Evolutionary conservation across 2,888 invertebrate species (phyloP).

Genomic region (Sepiola atlantica): DNA sequence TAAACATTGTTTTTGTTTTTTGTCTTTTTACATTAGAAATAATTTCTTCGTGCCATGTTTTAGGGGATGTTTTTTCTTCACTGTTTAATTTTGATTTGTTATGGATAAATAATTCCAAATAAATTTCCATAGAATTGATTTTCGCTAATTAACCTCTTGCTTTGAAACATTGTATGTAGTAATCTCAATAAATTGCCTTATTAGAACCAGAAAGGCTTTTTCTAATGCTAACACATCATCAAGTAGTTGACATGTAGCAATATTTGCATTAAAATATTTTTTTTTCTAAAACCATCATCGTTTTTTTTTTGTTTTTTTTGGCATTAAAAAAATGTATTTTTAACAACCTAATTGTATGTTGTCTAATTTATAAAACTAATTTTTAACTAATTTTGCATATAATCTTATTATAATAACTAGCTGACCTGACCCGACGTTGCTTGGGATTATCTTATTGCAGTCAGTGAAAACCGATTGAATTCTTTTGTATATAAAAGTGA

Average conservation of each 20-base stretch:
- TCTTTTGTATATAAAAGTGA: no score
- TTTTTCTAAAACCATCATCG: not conserved
- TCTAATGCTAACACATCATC: not conserved
- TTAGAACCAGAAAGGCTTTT: not conserved
- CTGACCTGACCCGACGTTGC: no score
- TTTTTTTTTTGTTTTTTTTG: not conserved
- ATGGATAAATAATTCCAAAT: not conserved
- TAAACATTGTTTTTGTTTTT: conserved; percentile 5
- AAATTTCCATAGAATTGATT: not conserved
- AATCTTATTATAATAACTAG: no score
- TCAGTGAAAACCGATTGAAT: no score
- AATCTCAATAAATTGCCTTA: not conserved
- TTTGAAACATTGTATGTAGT: not conserved
- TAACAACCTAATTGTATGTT: not conserved
- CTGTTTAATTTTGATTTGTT: conserved; percentile 4
- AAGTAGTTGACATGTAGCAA: no score
- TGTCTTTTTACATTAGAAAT: conserved; percentile 1
- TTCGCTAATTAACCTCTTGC: not conserved
- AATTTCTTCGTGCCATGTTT: not conserved
- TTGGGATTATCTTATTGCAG: no score
- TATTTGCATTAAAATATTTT: no score
- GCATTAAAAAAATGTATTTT: not conserved
- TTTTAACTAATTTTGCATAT: no score
- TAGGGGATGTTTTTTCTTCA: not conserved
- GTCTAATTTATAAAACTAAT: no score